Evolutionary conservation across 2,888 invertebrate species (phyloP), one percentile per base, ranked within the genome.

Genomic region (Tenthredo mesomela): DNA sequence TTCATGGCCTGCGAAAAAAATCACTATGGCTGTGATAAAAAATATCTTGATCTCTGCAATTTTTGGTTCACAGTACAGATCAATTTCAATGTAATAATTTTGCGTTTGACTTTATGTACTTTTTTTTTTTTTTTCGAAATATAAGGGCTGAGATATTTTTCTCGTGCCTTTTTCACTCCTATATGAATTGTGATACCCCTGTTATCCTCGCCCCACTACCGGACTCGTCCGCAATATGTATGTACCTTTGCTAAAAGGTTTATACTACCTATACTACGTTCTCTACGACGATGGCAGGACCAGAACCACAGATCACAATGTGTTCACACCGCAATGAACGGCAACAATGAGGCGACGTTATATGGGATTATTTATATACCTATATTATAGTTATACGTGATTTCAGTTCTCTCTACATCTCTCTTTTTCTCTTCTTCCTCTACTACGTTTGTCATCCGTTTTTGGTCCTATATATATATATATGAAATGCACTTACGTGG

Each of bases 311-410:
- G 37, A n/a, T 65, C 80, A 84, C 84, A 84, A 84, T 84, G 84
- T 70, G 84, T 78, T 84, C 84, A 70, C 84, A 84, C 84, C 84
- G 77, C 84, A 54, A 50, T 54, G 84, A 67, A 54, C 84, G 80
- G 43, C n/a, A 58, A 84, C 84, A 84, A 84, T 80, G 78, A 47
- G 50, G 6, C 15, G 47, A 80, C 80, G 80, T 84, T 80, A 84
- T 80, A 84, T 80, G 80, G 84, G 80, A 84, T 84, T 84, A 84
- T 84, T 84, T 84, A 84, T 84, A 84, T 70, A 77, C 77, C 33
- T 40, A 58, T 82, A n/a, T 54, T 54, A 84, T 67, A 65, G 47
- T 25, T 77, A 40, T 65, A 73, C 61, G 33, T 84, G 50, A 61
- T 47, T 54, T 18, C 12, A 7, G 40, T 29, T 80, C 80, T 67